These are phyloP conservation scores for Rhinoraja longicauda DNA, from an alignment of 2,797 vertebrate genomes.

Conservation along the genomic window DNA sequence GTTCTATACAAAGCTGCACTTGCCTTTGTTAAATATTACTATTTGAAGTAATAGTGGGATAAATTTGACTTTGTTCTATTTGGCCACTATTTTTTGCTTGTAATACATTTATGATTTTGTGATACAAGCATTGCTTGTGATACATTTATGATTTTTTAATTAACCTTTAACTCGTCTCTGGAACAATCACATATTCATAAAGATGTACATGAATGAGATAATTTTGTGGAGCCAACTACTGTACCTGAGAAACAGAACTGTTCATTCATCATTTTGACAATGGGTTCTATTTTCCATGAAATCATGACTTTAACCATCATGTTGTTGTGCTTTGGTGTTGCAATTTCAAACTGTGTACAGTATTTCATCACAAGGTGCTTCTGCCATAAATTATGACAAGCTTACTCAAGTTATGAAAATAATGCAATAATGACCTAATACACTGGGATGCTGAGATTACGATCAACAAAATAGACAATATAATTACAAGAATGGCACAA, in stretches of 20 bases:
- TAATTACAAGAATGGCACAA: background rate
- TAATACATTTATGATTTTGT: background rate
- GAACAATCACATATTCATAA: background rate
- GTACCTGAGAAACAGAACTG: background rate
- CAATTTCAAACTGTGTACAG: background rate
- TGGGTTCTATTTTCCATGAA: background rate
- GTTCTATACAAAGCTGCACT: too few species aligned
- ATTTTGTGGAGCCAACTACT: background rate
- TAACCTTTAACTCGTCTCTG: background rate
- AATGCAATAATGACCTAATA: background rate
- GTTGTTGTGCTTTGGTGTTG: background rate
- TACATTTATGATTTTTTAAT: background rate
- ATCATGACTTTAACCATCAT: background rate
- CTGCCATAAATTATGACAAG: background rate
- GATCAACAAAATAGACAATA: background rate
- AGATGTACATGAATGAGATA: background rate
- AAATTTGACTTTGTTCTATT: background rate
- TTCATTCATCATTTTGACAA: background rate
- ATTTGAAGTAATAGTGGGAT: background rate
- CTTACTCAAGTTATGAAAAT: background rate
- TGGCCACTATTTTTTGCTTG: background rate
- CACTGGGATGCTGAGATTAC: background rate
- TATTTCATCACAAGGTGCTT: too few species aligned
- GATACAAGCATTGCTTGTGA: background rate
- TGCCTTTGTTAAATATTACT: background rate